Percentiles rank a stretch among this genome's conserved stretches.
These are phyloP conservation scores for Neodiprion virginianus DNA, from an alignment of 1,140 invertebrate genomes.

Conservation along the genomic window DNA sequence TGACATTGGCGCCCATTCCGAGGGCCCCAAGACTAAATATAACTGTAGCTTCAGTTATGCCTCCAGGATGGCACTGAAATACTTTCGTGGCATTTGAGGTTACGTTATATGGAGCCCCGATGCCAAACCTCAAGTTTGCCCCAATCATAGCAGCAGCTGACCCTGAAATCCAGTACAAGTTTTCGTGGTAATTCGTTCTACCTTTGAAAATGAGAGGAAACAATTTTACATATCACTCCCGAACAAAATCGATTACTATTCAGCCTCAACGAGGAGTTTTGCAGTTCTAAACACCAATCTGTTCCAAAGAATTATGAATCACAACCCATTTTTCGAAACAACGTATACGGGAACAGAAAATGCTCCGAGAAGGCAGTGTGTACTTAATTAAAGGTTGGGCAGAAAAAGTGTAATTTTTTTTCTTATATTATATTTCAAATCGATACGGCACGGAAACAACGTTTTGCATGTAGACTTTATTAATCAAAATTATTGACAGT, in stretches of 20 bases:
- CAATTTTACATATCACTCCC: not conserved
- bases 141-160: slow-evolving; percentile 78
- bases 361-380: too few species aligned
- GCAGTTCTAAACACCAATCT: too few species aligned
- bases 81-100: slow-evolving; percentile 73
- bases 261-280: too few species aligned
- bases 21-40: slow-evolving; percentile 79
- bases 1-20: slow-evolving; percentile 83
- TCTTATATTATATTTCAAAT: slow-evolving; percentile 8
- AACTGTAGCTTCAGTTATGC: slow-evolving; percentile 79
- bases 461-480: too few species aligned
- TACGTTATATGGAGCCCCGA: slow-evolving; percentile 68
- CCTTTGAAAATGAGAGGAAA: not conserved
- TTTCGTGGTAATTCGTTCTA: not conserved
- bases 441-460: too few species aligned
- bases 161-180: slow-evolving; percentile 55
- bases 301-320: too few species aligned
- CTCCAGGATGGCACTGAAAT: slow-evolving; percentile 81
- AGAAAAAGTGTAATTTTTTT: not conserved
- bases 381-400: not conserved
- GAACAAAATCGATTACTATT: not conserved
- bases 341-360: not conserved
- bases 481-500: too few species aligned
- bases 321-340: not conserved
- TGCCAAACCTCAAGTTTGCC: slow-evolving; percentile 76